Evolutionary conservation across 2,888 invertebrate species (phyloP).

Genomic region (Hirtodrosophila duncani): DNA sequence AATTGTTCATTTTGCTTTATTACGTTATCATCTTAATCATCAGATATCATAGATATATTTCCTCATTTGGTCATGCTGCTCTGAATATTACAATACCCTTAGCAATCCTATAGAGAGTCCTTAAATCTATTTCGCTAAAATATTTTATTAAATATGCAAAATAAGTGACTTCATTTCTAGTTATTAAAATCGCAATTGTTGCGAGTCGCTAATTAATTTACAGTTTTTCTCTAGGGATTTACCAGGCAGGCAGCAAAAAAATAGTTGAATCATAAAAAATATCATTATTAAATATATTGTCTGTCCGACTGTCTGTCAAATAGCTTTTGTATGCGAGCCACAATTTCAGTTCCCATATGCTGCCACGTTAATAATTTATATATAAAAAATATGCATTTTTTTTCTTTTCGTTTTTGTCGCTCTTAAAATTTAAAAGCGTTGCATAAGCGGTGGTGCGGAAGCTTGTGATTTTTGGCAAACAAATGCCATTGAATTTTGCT

Average conservation of each 20-base stretch:
- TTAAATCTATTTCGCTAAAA: constrained; percentile 8
- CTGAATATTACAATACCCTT: constrained; percentile 3
- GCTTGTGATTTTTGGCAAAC: constrained; percentile 62
- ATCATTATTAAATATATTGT: constrained; percentile 9
- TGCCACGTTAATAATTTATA: no score
- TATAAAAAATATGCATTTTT: no score
- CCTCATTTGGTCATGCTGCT: no score
- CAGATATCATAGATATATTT: no score
- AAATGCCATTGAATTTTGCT: constrained; percentile 62
- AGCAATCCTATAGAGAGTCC: no score
- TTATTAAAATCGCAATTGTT: constrained; percentile 39
- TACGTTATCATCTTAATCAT: no score
- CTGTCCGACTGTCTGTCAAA: constrained; percentile 20
- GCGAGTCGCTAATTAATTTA: constrained; percentile 35
- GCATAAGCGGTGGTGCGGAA: constrained; percentile 21
- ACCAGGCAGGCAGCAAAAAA: background rate
- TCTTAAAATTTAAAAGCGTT: constrained; percentile 18
- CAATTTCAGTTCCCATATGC: no score
- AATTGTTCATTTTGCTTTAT: no score
- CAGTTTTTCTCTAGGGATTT: constrained; percentile 33
- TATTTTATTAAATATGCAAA: constrained; percentile 33
- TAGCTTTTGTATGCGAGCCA: no score
- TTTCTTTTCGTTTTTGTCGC: no score
- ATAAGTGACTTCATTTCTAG: constrained; percentile 34
- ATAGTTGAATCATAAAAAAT: background rate